Evolutionary conservation across 2,888 invertebrate species (phyloP), one percentile per base, ranked within the genome.

Genomic region (Tanypteryx hageni): DNA sequence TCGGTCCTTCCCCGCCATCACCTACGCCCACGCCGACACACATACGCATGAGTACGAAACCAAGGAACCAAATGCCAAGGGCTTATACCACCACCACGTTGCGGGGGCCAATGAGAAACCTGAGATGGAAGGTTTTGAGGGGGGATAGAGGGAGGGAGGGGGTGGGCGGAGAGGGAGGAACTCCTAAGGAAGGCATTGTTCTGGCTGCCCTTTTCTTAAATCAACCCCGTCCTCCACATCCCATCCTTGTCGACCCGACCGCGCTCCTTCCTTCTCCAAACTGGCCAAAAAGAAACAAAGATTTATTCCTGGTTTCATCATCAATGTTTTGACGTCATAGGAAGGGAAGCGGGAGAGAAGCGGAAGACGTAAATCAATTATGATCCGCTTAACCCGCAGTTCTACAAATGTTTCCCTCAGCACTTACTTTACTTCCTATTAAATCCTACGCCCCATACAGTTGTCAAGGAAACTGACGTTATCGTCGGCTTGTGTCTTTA

Each of bases 11-110:
- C 13, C 76, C 7, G 27, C 27, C 76, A n/a, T 13, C 13, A 14
- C 27, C 22, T 27, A 61, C 61, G 61, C 27, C 14, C 76, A 68
- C 8, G 44, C 44, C 44, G 44, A 44, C 44, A 44, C 44, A 44
- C 44, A 44, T 5, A 16, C 64, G 0, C 64, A 64, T 2, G 64
- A n/a, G 64, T 44, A 22, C 22, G 68, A 76, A 76, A 76, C 76
- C 76, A 76, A n/a, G 76, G 18, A 68, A 68, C 68, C 68, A 68
- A 68, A 68, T 68, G 68, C 27, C 76, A 76, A 76, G 76, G 76
- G 27, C n/a, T n/a, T n/a, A 22, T 27, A 18, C 76, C 76, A 68
- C n/a, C 5, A 22, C 22, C n/a, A 22, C 10, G 9, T 76, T 27
- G 76, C 76, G 27, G 27, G 7, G 9, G 44, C 44, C 9, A 76